Evolutionary conservation across 2,113 vertebrate genomes (phyloP), one percentile per base, ranked within the genome.

Genomic region (Amblyornis subalaris): DNA sequence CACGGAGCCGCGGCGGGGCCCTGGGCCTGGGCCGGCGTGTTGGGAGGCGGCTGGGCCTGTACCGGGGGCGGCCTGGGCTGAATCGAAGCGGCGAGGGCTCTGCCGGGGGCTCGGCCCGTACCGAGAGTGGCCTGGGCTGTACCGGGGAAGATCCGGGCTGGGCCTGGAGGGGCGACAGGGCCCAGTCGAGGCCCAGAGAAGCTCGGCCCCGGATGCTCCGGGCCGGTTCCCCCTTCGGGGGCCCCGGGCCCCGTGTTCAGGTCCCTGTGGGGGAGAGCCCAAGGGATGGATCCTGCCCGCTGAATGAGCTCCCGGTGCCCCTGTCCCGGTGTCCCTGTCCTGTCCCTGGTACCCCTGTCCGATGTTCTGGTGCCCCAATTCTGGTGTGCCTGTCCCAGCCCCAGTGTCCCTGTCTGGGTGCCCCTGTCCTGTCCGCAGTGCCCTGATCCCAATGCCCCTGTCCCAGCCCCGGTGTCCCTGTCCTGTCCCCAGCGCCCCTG

Each of bases 191-290:
- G 64, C 51, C 19, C 3, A 25, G 33, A 26, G 36, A 5, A 62
- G 64, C 78, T 36, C 55, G 47, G 45, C 6, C 25, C 44, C 14
- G 1, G 33, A 35, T 28, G 14, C 18, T 50, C 60, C 33, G 10
- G 20, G 45, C 24, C 1, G 19, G 4, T 38, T 53, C 23, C 4
- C 33, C 5, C 14, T 14, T n/a, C 40, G 40, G 40, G 40, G 40
- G 14, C 6, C 11, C 24, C 8, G 1, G 35, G 40, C 8, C 1
- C 38, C 1, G 22, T 10, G 29, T 25, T 20, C 1, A 1, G 12
- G 47, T 36, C 38, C 8, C 15, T 10, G 26, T 1, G 35, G 17
- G 31, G 38, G 12, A 31, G 25, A 15, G 66, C 20, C 6, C 67
- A 1, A 0, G 47, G 57, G 10, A 4, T 53, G 80, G 31, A 36